Evolutionary conservation across 2,113 vertebrate genomes (phyloP), one percentile per base, ranked within the genome.

Genomic region (Psilopsiagon aurifrons): DNA sequence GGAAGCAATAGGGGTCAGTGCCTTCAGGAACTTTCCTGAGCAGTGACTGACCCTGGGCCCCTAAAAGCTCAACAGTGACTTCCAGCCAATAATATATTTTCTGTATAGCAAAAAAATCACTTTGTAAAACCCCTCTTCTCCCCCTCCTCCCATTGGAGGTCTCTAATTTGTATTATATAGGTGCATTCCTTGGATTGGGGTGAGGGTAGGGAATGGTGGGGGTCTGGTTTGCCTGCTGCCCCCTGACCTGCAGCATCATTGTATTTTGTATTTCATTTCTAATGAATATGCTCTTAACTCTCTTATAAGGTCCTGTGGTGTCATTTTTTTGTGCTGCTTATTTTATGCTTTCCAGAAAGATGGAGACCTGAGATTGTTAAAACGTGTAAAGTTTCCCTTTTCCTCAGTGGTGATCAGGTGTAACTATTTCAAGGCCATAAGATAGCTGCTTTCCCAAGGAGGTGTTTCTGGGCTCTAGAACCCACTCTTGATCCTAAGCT

Each of bases 261-360:
- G 86, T 85, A 90, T 96, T 97, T 96, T 97, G 44, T 97, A 96
- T 96, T 96, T 86, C 17, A 75, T 97, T 97, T 97, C 89, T 96
- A 96, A 95, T 94, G 54, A 97, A 94, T 76, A 94, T 60, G 88
- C 47, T 94, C 80, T 90, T 94, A 93, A 80, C 66, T 88, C 92
- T 95, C 91, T 88, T 95, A 78, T 1, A 91, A 94, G 54, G 39
- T 68, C 51, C 70, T 13, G 44, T 77, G 57, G 77, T 90, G 94
- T 94, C 17, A 24, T 89, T 82, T 77, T 90, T 94, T 94, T 78
- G 9, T 81, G 81, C 57, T 91, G 33, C 44, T 71, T 54, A 44
- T 79, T 71, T 79, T 59, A 43, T 2, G 3, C 55, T 88, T 91
- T 33, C 23, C 22, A 37, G 62, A 41, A 93, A 52, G 68, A 63